Percentiles rank a stretch among this genome's conserved stretches.
These are phyloP conservation scores for Acanthornis magna DNA, from an alignment of 2,797 vertebrate genomes.

Conservation along the genomic window DNA sequence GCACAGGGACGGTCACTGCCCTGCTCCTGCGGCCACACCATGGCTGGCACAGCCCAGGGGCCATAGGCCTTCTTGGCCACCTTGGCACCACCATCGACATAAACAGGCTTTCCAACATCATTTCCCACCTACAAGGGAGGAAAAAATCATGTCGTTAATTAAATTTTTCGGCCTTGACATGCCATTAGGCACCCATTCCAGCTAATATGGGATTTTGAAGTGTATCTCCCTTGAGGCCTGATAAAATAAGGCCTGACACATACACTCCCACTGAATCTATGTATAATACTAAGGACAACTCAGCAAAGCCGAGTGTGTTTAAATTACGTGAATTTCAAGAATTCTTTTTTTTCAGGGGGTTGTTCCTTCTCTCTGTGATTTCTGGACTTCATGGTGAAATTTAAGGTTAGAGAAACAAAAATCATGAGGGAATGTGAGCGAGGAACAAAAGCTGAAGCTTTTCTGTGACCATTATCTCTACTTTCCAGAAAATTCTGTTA, in stretches of 20 bases:
- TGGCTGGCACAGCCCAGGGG: background rate
- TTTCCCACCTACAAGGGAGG: too few species aligned
- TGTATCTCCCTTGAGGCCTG: background rate
- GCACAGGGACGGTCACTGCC: background rate
- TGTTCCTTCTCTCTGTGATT: too few species aligned
- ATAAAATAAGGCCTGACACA: background rate
- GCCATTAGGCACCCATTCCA: accelerated
- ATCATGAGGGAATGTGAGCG: accelerated
- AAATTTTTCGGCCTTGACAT: accelerated
- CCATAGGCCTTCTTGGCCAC: accelerated
- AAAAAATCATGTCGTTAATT: accelerated
- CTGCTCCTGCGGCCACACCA: background rate
- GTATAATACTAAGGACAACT: background rate
- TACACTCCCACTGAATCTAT: accelerated
- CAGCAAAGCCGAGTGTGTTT: background rate
- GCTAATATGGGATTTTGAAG: too few species aligned
- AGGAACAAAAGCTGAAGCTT: background rate
- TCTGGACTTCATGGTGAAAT: background rate
- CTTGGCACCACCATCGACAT: accelerated
- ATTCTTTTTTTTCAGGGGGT: background rate
- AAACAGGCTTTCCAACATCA: accelerated
- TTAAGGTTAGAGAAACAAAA: background rate
- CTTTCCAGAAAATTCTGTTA: background rate
- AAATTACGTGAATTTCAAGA: too few species aligned
- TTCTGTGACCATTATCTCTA: background rate